Base-by-base conservation (phyloP, 2,797 vertebrate species). In the Notolepis coatsorum region DNA sequence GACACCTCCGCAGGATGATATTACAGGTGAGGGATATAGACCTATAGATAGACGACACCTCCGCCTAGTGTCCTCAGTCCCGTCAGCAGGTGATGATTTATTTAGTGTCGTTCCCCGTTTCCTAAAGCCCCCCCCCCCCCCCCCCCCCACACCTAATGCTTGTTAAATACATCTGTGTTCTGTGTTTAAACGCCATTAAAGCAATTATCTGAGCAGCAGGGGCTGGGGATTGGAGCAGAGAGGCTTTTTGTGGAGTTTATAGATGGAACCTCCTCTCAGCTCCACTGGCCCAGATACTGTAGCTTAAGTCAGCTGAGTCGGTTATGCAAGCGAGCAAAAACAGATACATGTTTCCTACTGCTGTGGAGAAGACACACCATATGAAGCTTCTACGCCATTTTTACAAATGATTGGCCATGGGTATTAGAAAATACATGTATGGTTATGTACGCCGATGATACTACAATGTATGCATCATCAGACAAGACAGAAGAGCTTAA, bases 121-220 rank as follows among this genome's bases (percentile, higher is more conserved):
- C 52, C 58, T 64, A 55, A n/a, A 82, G 72, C 64, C 69, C 63
- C n/a, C n/a, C n/a, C n/a, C n/a, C n/a, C n/a, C n/a, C n/a, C n/a
- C n/a, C n/a, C n/a, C n/a, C n/a, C n/a, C n/a, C n/a, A n/a, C n/a
- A n/a, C 18, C 31, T 17, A 23, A 41, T 13, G 39, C 57, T 80
- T 61, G 71, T 79, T 80, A 77, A 81, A 75, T 74, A 55, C 3
- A 28, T 37, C 68, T 75, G 64, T 62, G 67, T 77, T 37, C 68
- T 75, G 64, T 62, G 67, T 77, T 79, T 79, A 82, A 84, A 82
- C 53, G 68, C 79, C 75, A 88, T 88, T 88, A 83, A 42, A 75
- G 70, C 68, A 81, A 89, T 89, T 84, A 82, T 77, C 49, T 61
- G 71, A 75, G 73, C 67, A 52, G 73, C 65, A 60, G 72, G 77